Evolutionary conservation across 2,888 invertebrate species (phyloP), one percentile per base, ranked within the genome.

Genomic region (Cacoxenus indagator): DNA sequence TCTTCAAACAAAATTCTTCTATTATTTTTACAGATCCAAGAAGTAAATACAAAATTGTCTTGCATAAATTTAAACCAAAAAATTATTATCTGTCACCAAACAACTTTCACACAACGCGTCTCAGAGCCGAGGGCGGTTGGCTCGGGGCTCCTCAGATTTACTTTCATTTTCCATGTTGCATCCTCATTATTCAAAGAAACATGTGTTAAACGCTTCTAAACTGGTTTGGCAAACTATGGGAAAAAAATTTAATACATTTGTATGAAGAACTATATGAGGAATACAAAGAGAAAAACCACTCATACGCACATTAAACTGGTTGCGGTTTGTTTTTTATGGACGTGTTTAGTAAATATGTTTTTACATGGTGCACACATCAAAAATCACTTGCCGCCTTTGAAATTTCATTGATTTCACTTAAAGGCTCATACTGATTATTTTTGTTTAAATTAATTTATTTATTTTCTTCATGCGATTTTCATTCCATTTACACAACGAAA

Each of bases 221-320:
- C 37, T 37, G 37, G 4, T 37, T 37, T 37, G 37, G 6, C 37
- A 37, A 37, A 37, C 14, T 14, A 37, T 4, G 8, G 5, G 14
- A 37, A 1, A 37, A 37, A 14, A 31, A n/a, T n/a, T n/a, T n/a
- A n/a, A n/a, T n/a, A n/a, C n/a, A n/a, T n/a, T n/a, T n/a, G n/a
- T 9, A 31, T 37, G 37, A 37, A 14, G 37, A 37, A 8, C 37
- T 31, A 24, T 26, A 27, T 2, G 9, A 27, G 4, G 37, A 61
- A n/a, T 11, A 31, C 4, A 22, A 37, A 27, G 3, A 0, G 14
- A 61, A 43, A 61, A 11, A 24, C 24, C 24, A 6, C 45, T 45
- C 61, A 62, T 43, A 62, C 24, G 37, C 61, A 61, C 37, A 37
- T 61, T 61, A 43, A 43, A 61, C 43, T 22, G 37, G 43, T 61